A percentile compares a stretch with the other conserved stretches of the same genome.
Evolutionary conservation across 1,140 invertebrate species (phyloP).

Genomic region (Zaprionus taronus): DNA sequence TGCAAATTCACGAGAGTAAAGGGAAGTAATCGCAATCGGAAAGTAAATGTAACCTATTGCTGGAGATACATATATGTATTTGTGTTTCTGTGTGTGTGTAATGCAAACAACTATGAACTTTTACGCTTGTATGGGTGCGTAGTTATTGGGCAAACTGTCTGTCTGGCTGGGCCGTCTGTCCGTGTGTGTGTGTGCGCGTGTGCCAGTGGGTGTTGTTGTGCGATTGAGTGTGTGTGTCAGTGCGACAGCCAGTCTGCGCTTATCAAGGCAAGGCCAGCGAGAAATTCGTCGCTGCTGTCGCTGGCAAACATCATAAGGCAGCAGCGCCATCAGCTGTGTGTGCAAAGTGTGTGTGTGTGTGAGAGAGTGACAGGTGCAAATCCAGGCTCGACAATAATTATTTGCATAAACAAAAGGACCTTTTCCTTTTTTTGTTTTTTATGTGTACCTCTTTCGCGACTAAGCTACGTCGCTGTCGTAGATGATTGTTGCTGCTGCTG

Average conservation of each 20-base stretch:
- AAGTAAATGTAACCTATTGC: slow-evolving; percentile 19
- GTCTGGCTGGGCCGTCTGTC: background rate
- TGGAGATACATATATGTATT: slow-evolving; percentile 4
- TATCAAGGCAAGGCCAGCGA: slow-evolving; percentile 63
- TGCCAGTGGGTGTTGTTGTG: too few species aligned
- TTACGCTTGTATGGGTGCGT: slow-evolving; percentile 22
- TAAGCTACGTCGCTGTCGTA: slow-evolving; percentile 28
- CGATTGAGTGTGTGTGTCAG: slow-evolving; percentile 22
- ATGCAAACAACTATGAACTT: slow-evolving; percentile 14
- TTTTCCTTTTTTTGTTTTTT: slow-evolving; percentile 9
- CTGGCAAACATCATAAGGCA: slow-evolving; percentile 30
- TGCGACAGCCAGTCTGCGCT: slow-evolving; percentile 62
- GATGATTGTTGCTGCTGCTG: slow-evolving; percentile 50
- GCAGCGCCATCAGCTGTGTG: slow-evolving; percentile 54
- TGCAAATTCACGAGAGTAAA: slow-evolving; percentile 33
- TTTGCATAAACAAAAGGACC: slow-evolving; percentile 32
- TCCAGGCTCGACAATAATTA: slow-evolving; percentile 3
- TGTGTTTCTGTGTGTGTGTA: background rate
- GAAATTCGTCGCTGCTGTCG: slow-evolving; percentile 28
- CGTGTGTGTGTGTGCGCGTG: slow-evolving; percentile 25
- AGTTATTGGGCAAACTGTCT: slow-evolving; percentile 25
- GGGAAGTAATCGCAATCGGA: slow-evolving; percentile 21
- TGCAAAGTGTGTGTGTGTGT: background rate
- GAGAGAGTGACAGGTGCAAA: slow-evolving; percentile 12
- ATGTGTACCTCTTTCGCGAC: slow-evolving; percentile 44